phyloP scores from a whole-genome alignment of 2,113 vertebrate genomes.

The Rhinolophus ferrumequinum region DNA sequence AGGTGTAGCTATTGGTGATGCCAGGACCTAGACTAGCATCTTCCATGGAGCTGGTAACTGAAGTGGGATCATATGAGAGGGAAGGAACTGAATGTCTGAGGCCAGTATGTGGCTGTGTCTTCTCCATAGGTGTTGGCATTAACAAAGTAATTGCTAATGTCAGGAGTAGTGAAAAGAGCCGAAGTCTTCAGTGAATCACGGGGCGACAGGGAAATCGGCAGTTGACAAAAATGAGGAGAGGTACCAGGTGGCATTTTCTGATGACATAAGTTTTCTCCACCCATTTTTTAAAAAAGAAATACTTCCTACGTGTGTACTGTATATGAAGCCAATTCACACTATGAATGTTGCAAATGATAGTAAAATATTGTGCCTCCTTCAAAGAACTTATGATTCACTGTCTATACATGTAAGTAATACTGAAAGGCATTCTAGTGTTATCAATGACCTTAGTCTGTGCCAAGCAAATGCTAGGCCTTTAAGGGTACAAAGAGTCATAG shows the following conservation, averaged over 20 bases:
- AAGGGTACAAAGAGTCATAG: background rate
- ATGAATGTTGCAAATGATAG: background rate
- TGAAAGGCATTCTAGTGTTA: background rate
- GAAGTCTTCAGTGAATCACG: background rate
- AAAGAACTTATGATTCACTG: background rate
- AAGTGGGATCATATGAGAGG: background rate
- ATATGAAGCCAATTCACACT: background rate
- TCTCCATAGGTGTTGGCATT: background rate
- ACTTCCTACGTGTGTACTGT: background rate
- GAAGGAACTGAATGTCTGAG: background rate
- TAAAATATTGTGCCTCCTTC: background rate
- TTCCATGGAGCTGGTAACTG: background rate
- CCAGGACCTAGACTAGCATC: background rate
- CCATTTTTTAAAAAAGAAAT: background rate
- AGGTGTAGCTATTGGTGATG: background rate
- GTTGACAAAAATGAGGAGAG: background rate
- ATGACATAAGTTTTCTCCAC: background rate
- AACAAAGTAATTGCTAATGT: background rate
- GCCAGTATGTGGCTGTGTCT: background rate
- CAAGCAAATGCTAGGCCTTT: background rate
- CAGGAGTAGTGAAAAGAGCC: background rate
- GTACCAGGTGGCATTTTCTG: background rate
- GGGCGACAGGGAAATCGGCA: background rate
- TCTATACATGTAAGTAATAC: slow-evolving; percentile 12
- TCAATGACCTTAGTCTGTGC: background rate